These are phyloP conservation scores for Microcebus griseorufus DNA, from an alignment of 2,113 vertebrate species.

Conservation along the genomic window DNA sequence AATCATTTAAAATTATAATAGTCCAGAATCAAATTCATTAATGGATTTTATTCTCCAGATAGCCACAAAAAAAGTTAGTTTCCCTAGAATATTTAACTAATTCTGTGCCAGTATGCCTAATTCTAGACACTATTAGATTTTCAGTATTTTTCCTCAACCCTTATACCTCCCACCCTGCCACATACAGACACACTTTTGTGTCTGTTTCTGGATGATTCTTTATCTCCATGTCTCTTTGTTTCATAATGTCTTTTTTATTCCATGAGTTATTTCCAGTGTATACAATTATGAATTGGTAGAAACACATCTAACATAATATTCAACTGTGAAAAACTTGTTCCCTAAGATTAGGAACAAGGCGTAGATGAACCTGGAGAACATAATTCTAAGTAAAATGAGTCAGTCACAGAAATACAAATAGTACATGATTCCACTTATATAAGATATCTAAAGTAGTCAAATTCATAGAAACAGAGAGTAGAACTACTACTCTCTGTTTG, in stretches of 20 bases:
- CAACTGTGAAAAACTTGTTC: neutral
- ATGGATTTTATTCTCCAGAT: constrained; percentile 35
- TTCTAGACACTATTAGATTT: neutral
- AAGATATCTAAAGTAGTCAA: no score
- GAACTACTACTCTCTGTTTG: no score
- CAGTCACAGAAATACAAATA: no score
- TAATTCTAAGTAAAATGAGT: no score
- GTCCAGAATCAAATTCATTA: constrained; percentile 49
- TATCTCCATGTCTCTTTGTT: neutral
- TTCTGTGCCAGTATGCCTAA: neutral
- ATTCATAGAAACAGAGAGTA: no score
- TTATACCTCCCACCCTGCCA: neutral
- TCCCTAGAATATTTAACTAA: neutral
- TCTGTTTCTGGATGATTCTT: neutral
- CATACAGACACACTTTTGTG: neutral
- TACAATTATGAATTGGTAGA: neutral
- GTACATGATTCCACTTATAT: no score
- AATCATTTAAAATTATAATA: constrained; percentile 55
- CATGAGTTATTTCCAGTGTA: neutral
- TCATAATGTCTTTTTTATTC: neutral
- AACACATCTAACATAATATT: neutral
- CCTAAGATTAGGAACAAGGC: neutral
- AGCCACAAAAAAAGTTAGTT: neutral
- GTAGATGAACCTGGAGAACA: no score
- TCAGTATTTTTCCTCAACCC: neutral